Percentiles rank a stretch among this genome's conserved stretches.
These are phyloP conservation scores for Epirrita christyi DNA, from an alignment of 2,888 invertebrate species.

Conservation along the genomic window DNA sequence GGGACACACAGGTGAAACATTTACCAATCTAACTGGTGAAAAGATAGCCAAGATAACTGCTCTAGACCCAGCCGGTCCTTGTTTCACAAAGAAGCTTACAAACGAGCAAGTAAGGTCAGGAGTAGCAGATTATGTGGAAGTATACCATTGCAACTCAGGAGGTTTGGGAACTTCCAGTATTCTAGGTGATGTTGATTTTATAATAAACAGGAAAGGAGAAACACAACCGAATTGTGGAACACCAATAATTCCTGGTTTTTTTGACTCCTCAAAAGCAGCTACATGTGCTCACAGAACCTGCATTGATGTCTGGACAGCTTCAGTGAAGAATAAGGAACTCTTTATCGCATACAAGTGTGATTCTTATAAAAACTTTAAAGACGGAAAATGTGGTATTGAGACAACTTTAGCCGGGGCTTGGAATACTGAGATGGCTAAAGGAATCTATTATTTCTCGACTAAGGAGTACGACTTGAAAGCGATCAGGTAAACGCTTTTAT, in stretches of 20 bases:
- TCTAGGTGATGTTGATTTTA: conserved; percentile 74
- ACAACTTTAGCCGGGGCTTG: conserved; percentile 59
- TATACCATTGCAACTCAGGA: conserved; percentile 77
- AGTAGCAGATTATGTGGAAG: conserved; percentile 76
- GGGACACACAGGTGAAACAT: conserved; percentile 31
- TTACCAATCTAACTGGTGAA: conserved; percentile 29
- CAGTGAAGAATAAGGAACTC: conserved; percentile 53
- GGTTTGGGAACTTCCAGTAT: conserved; percentile 60
- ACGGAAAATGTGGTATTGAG: conserved; percentile 48
- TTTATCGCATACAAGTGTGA: conserved; percentile 58
- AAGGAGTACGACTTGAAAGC: conserved; percentile 37
- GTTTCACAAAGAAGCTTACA: conserved; percentile 35
- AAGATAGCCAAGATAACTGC: conserved; percentile 40
- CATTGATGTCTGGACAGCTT: conserved; percentile 56
- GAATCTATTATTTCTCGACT: conserved; percentile 59
- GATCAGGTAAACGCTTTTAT: conserved; percentile 11
- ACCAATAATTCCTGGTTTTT: conserved; percentile 56
- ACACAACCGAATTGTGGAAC: conserved; percentile 78
- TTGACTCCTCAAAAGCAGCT: conserved; percentile 59
- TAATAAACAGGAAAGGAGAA: conserved; percentile 76
- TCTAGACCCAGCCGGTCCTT: conserved; percentile 42
- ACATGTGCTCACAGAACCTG: conserved; percentile 62
- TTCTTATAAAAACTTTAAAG: conserved; percentile 38
- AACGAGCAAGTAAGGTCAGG: conserved; percentile 60
- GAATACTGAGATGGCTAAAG: conserved; percentile 59